Base-by-base conservation (phyloP, 2,888 invertebrate species). In the Amphipoea oculea region DNA sequence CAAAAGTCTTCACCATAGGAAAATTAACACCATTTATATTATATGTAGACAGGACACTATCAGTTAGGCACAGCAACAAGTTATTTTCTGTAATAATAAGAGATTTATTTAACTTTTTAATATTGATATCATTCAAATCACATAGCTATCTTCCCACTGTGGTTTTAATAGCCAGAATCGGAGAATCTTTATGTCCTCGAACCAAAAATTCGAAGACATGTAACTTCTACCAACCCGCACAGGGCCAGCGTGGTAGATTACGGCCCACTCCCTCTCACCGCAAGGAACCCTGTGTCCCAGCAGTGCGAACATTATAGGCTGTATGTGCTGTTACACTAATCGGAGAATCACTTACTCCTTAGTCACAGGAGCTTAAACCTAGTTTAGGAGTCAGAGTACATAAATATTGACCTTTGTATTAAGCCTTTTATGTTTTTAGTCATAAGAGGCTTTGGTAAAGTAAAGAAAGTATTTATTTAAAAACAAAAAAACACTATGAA, bases 21-120 rank as follows among this genome's bases (percentile, higher is more conserved):
- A 99, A 99, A 93, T 98, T 98, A 62, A 98, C 97, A 40, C 98
- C 98, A 91, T 98, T 98, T 75, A 99, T 97, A 94, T 99, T 99
- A 94, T 99, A 98, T 51, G 98, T 98, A 90, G 98, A 98, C 60
- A 99, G 96, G 86, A 98, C 96, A 93, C 98, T 98, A 95, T 99
- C 99, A 94, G 97, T 96, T 9, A 97, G 91, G 72, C 97, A 97
- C 77, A 97, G 94, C 0, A 97, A 93, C 63, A 97, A 89, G 86
- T 97, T 97, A 88, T 97, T 96, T 84, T 97, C 97, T 97, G 94
- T 57, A 96, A 96, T 65, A 42, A 76, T 66, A 74, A 73, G 68
- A 62, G 6, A 57, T 81, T 23, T 0, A 48, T n/a, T 9, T 48
- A 12, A 54, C 36, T 67, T 6, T 6, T 29, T 73, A 42, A 57